Evolutionary conservation across 2,797 vertebrate genomes (phyloP).

Genomic region (Arctocebus calabarensis): DNA sequence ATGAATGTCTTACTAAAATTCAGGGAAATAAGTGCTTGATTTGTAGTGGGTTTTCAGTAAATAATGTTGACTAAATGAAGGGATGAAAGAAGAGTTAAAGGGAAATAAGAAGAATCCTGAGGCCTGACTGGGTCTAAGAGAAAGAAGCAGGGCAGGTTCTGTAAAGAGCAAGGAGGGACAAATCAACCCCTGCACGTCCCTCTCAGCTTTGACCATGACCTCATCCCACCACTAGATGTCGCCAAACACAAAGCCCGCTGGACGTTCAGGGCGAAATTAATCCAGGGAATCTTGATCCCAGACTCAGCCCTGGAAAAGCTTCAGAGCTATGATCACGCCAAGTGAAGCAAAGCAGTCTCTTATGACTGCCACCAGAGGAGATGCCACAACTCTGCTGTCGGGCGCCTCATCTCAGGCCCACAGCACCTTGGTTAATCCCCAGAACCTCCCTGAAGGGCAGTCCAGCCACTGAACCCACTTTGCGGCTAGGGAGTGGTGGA

Average conservation of each 20-base stretch:
- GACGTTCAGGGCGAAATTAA: fast-evolving
- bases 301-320: neutral
- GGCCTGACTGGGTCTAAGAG: no score
- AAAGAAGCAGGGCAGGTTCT: neutral
- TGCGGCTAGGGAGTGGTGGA: neutral
- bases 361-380: neutral
- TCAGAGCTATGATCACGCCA: neutral
- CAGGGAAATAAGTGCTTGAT: neutral
- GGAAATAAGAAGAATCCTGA: neutral
- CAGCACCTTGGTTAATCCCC: neutral
- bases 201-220: neutral
- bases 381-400: neutral
- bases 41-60: neutral
- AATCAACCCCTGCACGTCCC: neutral
- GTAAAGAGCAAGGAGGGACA: neutral
- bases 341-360: neutral
- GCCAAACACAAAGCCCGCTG: conserved; percentile 25
- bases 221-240: conserved; percentile 68
- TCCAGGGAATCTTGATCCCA: neutral
- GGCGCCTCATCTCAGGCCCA: neutral
- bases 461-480: neutral
- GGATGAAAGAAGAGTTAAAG: neutral
- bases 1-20: neutral
- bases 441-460: no score
- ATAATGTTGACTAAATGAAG: neutral